Conservation (phyloP, 2,888 invertebrate species). For the Drosophila leonis region DNA sequence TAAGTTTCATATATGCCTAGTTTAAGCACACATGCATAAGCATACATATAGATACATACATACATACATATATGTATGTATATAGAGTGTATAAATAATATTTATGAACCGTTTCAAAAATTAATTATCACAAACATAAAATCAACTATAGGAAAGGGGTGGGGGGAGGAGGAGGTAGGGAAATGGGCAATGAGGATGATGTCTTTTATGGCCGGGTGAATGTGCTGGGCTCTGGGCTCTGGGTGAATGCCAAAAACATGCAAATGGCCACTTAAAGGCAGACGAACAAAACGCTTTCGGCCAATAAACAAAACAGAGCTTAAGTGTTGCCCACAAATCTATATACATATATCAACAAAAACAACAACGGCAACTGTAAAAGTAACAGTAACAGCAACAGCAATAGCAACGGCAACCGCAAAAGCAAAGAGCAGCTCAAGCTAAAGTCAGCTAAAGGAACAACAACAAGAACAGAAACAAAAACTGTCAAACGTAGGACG, state of each 20-base stretch:
- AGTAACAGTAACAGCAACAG: neutral
- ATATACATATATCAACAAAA: neutral
- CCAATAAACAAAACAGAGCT: conserved; percentile 69
- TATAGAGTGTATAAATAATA: conserved; percentile 22
- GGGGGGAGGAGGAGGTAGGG: neutral
- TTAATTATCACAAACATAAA: conserved; percentile 62
- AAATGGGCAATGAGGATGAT: neutral
- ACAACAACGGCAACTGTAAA: neutral
- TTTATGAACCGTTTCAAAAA: conserved; percentile 44
- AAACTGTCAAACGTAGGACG: neutral
- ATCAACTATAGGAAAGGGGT: conserved; percentile 5
- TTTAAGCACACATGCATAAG: neutral
- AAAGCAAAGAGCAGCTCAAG: neutral
- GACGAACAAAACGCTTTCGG: conserved; percentile 57
- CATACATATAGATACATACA: neutral
- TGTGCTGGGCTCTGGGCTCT: conserved; percentile 15
- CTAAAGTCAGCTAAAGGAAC: neutral
- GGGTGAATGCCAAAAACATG: conserved; percentile 64
- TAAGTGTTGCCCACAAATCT: conserved; percentile 41
- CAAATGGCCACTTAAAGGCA: conserved; percentile 69
- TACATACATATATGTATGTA: neutral
- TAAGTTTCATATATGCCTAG: conserved; percentile 45
- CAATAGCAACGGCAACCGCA: conserved; percentile 2
- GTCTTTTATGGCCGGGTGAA: conserved; percentile 13
- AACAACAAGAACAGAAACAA: conserved; percentile 2